These are phyloP conservation scores for Vireo griseus DNA, from an alignment of 2,797 vertebrate genomes.

Conservation along the genomic window DNA sequence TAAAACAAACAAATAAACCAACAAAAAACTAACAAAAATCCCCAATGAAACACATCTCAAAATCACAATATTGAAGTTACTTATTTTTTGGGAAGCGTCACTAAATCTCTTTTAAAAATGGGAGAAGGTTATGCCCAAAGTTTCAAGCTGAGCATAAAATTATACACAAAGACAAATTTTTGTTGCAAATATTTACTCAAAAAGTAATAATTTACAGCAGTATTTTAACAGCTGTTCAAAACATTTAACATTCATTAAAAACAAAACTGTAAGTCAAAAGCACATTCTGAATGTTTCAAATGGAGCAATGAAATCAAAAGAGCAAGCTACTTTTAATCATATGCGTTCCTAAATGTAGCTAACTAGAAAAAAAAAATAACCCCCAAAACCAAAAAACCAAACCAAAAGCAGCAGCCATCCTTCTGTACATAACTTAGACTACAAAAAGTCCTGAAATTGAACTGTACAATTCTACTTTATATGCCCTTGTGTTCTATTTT, in stretches of 20 bases:
- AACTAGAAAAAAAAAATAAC: constrained; percentile 58
- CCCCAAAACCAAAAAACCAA: not conserved
- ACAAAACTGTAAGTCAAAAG: constrained; percentile 71
- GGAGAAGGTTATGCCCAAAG: not conserved
- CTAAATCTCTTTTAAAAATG: not conserved
- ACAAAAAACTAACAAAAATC: not conserved
- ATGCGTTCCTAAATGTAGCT: constrained; percentile 67
- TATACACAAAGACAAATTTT: constrained; percentile 66
- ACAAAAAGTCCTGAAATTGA: constrained; percentile 51
- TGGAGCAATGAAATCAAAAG: constrained; percentile 65
- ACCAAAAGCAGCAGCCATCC: constrained; percentile 60
- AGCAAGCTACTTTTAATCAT: constrained; percentile 69
- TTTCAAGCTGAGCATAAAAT: constrained; percentile 62
- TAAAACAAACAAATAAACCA: not conserved
- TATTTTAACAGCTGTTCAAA: constrained; percentile 70
- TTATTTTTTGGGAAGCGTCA: not conserved
- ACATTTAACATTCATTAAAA: constrained; percentile 75
- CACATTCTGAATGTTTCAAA: constrained; percentile 71
- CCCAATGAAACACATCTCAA: not conserved
- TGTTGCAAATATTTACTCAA: constrained; percentile 83
- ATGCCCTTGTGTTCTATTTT: constrained; percentile 60
- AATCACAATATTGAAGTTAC: not conserved
- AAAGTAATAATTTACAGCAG: constrained; percentile 79
- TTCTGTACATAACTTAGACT: constrained; percentile 59
- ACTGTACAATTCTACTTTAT: constrained; percentile 60